Percentiles rank a stretch among this genome's conserved stretches.
phyloP scores from a whole-genome alignment of 2,888 invertebrate genomes.

The Folsomia candida region DNA sequence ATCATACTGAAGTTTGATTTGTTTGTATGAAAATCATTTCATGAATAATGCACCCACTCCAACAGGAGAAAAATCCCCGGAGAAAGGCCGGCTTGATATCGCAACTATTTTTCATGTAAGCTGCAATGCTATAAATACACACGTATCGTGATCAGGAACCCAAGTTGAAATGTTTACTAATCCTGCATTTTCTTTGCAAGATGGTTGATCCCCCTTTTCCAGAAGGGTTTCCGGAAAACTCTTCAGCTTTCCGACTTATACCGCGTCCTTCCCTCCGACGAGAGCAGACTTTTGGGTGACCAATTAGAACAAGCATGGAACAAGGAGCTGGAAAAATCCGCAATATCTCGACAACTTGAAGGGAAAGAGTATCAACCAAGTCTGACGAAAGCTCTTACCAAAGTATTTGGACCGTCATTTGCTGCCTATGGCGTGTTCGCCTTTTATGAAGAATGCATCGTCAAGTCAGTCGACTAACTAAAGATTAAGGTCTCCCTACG shows the following conservation, averaged over 20 bases:
- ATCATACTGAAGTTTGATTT: neutral
- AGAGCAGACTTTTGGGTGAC: slow-evolving; percentile 66
- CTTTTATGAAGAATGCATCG: slow-evolving; percentile 23
- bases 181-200: slow-evolving; percentile 58
- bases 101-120: slow-evolving; percentile 10
- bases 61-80: slow-evolving; percentile 11
- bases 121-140: neutral
- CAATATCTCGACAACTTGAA: neutral
- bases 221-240: slow-evolving; percentile 68
- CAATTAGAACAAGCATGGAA: slow-evolving; percentile 56
- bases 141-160: no score
- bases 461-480: slow-evolving; percentile 24
- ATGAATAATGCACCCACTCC: slow-evolving; percentile 9
- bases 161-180: neutral
- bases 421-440: slow-evolving; percentile 13
- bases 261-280: slow-evolving; percentile 66
- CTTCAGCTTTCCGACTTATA: slow-evolving; percentile 72
- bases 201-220: slow-evolving; percentile 75
- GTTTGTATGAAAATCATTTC: neutral
- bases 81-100: slow-evolving; percentile 12
- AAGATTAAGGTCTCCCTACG: no score
- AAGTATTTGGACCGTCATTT: slow-evolving; percentile 19
- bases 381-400: slow-evolving; percentile 20
- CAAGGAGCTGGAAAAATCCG: slow-evolving; percentile 13
- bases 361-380: slow-evolving; percentile 16